Evolutionary conservation across 2,888 invertebrate genomes (phyloP).

Genomic region (Pecten maximus): DNA sequence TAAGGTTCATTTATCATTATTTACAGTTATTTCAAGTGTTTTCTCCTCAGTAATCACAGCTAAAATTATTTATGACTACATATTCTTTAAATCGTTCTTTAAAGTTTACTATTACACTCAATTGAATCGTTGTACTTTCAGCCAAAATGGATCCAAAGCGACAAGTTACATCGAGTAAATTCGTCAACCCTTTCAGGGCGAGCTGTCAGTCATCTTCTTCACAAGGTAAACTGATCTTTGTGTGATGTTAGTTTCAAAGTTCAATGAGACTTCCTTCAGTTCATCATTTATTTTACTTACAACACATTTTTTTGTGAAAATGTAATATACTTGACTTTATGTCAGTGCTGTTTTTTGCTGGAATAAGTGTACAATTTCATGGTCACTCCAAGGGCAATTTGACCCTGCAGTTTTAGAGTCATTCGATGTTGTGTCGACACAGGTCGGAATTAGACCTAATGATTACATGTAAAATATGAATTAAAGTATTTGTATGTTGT

Average conservation of each 20-base stretch:
- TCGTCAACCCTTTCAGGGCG: conserved; percentile 1
- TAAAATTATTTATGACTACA: background rate
- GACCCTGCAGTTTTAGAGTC: conserved; percentile 21
- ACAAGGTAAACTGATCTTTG: background rate
- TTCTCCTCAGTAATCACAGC: background rate
- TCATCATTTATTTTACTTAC: background rate
- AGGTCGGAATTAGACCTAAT: background rate
- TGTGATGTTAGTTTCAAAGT: background rate
- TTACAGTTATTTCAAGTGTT: background rate
- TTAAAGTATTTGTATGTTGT: too few relatives aligned
- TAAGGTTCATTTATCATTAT: background rate
- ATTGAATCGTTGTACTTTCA: background rate
- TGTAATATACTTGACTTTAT: background rate
- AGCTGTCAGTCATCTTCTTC: background rate
- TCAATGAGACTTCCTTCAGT: background rate
- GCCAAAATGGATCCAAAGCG: conserved; percentile 8
- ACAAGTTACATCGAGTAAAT: background rate
- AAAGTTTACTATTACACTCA: background rate
- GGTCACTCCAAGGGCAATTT: conserved; percentile 35
- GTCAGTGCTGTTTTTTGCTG: background rate
- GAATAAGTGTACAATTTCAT: conserved; percentile 10
- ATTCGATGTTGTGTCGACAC: background rate
- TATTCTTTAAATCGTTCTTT: background rate
- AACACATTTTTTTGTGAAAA: background rate
- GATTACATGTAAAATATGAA: too few relatives aligned